These are phyloP conservation scores for Xyrauchen texanus DNA, from an alignment of 2,113 vertebrate genomes.

Conservation along the genomic window DNA sequence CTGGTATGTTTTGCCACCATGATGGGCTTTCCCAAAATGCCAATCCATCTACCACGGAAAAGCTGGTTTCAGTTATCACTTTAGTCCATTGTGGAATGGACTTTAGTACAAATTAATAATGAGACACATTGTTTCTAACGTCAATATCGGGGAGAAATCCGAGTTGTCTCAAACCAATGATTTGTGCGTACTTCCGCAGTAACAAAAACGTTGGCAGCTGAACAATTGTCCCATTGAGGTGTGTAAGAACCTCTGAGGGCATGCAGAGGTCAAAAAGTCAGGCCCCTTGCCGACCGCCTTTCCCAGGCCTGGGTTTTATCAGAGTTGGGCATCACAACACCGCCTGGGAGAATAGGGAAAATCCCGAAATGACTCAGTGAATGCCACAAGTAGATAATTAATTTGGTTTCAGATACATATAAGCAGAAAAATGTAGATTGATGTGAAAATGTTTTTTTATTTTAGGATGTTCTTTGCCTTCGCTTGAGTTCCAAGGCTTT, in stretches of 20 bases:
- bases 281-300: conserved; percentile 52
- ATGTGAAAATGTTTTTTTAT: background rate
- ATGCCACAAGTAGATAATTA: background rate
- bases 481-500: too few species aligned
- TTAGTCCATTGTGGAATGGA: conserved; percentile 21
- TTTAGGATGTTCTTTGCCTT: too few species aligned
- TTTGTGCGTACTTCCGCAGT: conserved; percentile 60
- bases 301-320: conserved; percentile 51
- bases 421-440: background rate
- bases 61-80: conserved; percentile 34
- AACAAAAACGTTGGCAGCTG: conserved; percentile 63
- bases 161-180: conserved; percentile 61
- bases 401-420: conserved; percentile 15
- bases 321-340: conserved; percentile 52
- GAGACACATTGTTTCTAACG: conserved; percentile 59
- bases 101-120: conserved; percentile 46
- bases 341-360: conserved; percentile 34
- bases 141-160: conserved; percentile 62
- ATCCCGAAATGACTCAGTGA: background rate
- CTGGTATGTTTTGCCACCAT: conserved; percentile 7
- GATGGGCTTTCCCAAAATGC: conserved; percentile 11
- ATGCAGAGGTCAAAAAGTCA: conserved; percentile 65
- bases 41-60: conserved; percentile 5
- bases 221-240: conserved; percentile 70
- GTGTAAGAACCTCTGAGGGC: conserved; percentile 68